Conservation (phyloP, 2,797 vertebrate genomes). For the Bufotes viridis region DNA sequence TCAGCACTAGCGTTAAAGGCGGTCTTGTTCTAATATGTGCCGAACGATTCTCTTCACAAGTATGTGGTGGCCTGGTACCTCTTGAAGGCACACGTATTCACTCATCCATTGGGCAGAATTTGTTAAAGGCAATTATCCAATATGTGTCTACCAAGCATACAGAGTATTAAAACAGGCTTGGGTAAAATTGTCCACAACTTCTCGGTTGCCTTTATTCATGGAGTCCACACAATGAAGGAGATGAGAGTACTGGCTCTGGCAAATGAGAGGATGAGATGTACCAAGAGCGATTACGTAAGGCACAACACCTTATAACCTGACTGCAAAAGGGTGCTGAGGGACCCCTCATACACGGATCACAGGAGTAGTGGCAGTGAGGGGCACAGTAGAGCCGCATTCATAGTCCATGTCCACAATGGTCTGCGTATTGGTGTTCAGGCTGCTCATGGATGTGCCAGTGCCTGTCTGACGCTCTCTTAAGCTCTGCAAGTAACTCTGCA, state of each 20-base stretch:
- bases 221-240: neutral
- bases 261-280: neutral
- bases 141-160: neutral
- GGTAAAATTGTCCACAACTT: neutral
- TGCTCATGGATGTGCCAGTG: slow-evolving; percentile 80
- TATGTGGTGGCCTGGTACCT: neutral
- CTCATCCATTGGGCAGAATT: neutral
- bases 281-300: slow-evolving; percentile 49
- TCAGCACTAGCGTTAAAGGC: neutral
- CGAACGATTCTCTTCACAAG: neutral
- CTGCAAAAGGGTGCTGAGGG: slow-evolving; percentile 17
- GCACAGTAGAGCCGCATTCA: slow-evolving; percentile 81
- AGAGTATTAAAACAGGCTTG: neutral
- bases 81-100: neutral
- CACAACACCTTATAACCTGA: slow-evolving; percentile 36
- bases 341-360: slow-evolving; percentile 75
- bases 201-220: neutral
- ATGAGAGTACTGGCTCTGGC: neutral
- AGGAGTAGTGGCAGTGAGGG: slow-evolving; percentile 78
- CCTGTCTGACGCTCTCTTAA: slow-evolving; percentile 82
- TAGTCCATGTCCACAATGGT: slow-evolving; percentile 82
- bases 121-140: neutral
- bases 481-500: slow-evolving; percentile 88
- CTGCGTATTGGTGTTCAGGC: slow-evolving; percentile 75
- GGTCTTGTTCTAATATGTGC: neutral